Base-by-base conservation (phyloP, 2,797 vertebrate species). In the Nannoperca obscura region DNA sequence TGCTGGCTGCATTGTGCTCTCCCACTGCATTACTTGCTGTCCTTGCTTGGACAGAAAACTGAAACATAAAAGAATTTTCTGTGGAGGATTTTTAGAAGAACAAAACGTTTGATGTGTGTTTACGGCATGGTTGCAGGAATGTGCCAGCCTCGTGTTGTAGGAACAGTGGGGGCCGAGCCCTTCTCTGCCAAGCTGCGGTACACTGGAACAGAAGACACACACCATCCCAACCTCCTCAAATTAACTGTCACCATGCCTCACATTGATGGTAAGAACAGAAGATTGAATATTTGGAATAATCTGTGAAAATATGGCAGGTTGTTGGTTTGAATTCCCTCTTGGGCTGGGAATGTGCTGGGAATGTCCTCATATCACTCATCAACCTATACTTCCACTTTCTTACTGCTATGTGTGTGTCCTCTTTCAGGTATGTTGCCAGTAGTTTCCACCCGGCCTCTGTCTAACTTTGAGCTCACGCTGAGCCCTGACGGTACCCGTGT, bases 171-270 rank as follows among this genome's bases (percentile, higher is more conserved):
- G 34, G 97, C 97, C 3, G 98, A 99, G 85, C 98, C 98, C 0
- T 99, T 99, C 94, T 98, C 98, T 74, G 97, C 98, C 59, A 98
- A 96, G 69, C 84, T 99, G 72, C 96, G 96, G 13, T 99, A 99
- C 87, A 97, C 96, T 0, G 97, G 97, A 52, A 84, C 96, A 0
- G 97, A 99, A 76, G 97, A 99, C 86, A 74, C 91, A 0, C 95
- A 96, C 59, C 95, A 96, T 76, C 83, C 96, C 63, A 98, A 97
- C 87, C 96, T 99, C 64, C 95, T 99, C 92, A 98, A 97, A 91
- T 90, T 99, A 57, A 97, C 96, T 0, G 95, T 99, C 93, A 98
- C 95, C 44, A 96, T 99, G 96, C 98, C 98, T 36, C 98, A 99
- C 89, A 97, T 96, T 59, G 98, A 99, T 19, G 98, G 98, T 99